Evolutionary conservation across 2,888 invertebrate genomes (phyloP), one percentile per base, ranked within the genome.

Genomic region (Sphecodes monilicornis): DNA sequence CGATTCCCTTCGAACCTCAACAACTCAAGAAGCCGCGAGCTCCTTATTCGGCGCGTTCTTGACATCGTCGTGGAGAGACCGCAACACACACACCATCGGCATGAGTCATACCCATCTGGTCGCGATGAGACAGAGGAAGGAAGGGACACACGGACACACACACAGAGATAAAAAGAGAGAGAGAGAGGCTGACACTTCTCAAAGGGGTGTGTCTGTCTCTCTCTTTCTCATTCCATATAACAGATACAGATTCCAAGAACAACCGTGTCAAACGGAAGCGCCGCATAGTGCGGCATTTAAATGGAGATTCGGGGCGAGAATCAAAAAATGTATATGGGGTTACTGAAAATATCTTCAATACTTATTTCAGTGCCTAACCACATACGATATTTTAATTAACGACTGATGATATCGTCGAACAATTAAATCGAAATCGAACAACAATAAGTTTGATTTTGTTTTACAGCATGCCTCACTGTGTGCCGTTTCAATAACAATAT

Each of bases 1-100:
- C 81, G 75, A 84, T 89, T 86, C 78, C 50, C 50, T 71, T 78
- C 68, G 72, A 89, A 74, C 86, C 82, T 64, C 76, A 81, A 84
- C 81, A 77, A 88, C 82, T 64, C 76, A 81, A 84, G 83, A 77
- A 75, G 80, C 72, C 36, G 77, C 74, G 69, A 80, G 78, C 85
- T 88, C 89, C 89, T 89, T 89, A 90, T 89, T 89, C 88, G 90
- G 90, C 36, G 80, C 81, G 84, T 76, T 89, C 87, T 90, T 89
- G 84, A 90, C 89, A 90, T 73, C 74, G 75, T 85, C 85, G 29
- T 18, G 26, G 75, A 70, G 69, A 80, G 82, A 80, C 82, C 78
- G 54, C 76, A 76, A 60, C 36, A 39, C 71, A 39, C 57, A 26
- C 26, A 82, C 72, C 71, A 60, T 64, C 74, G 72, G 54, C 73